Conservation (phyloP, 2,888 invertebrate species). For the Drosophila multiciliata region DNA sequence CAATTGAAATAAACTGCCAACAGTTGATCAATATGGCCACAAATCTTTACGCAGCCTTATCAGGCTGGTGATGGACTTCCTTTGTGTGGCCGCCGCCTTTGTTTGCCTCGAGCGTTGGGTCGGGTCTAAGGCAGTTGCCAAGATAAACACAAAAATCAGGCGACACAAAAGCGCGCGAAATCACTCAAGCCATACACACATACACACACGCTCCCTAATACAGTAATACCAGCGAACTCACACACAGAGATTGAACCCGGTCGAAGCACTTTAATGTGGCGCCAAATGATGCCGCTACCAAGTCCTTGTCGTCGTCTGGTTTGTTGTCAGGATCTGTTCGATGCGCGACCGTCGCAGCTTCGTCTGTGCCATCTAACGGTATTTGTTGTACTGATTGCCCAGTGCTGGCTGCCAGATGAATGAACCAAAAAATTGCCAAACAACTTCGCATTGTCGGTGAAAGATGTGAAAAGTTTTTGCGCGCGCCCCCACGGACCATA, state of each 20-base stretch:
- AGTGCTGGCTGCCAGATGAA: constrained; percentile 62
- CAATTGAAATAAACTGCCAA: constrained; percentile 60
- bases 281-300: constrained; percentile 65
- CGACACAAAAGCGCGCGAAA: constrained; percentile 77
- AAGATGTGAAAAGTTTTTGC: constrained; percentile 67
- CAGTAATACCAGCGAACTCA: constrained; percentile 10
- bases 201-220: constrained; percentile 14
- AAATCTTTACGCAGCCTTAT: constrained; percentile 48
- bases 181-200: constrained; percentile 41
- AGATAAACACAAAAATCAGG: constrained; percentile 56
- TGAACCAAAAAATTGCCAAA: constrained; percentile 74
- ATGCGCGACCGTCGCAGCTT: constrained; percentile 40
- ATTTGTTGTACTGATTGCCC: constrained; percentile 67
- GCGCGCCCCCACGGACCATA: constrained; percentile 54
- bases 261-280: constrained; percentile 68
- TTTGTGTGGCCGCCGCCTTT: constrained; percentile 41
- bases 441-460: constrained; percentile 65
- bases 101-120: constrained; percentile 34
- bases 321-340: constrained; percentile 21
- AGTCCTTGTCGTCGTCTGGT: constrained; percentile 35
- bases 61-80: constrained; percentile 17
- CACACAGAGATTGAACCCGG: constrained; percentile 41
- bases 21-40: constrained; percentile 66
- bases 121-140: constrained; percentile 45
- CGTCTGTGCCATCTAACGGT: constrained; percentile 71